Evolutionary conservation across 1,140 invertebrate species (phyloP), one percentile per base, ranked within the genome.

Genomic region (Platyscapa corneri): DNA sequence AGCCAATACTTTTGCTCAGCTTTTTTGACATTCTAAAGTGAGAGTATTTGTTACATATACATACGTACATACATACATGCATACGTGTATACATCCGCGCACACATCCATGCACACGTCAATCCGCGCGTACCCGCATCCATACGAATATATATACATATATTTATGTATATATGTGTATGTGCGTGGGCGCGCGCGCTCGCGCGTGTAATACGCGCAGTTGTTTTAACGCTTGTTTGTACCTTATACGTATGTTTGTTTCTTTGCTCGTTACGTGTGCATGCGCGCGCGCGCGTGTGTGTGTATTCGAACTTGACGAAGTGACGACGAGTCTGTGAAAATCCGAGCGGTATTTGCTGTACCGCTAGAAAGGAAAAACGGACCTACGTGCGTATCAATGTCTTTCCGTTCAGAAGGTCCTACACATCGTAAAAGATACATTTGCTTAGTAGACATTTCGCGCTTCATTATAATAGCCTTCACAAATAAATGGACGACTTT

Each of bases 261-360:
- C n/a, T n/a, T n/a, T n/a, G n/a, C n/a, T n/a, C n/a, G n/a, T n/a
- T n/a, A n/a, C n/a, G n/a, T n/a, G n/a, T n/a, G n/a, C n/a, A n/a
- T n/a, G n/a, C n/a, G n/a, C n/a, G n/a, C n/a, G n/a, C n/a, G n/a
- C n/a, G n/a, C n/a, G 42, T n/a, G 49, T 46, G 30, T 78, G 70
- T 46, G 39, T 70, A 84, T 64, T 80, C 42, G 49, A 85, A 85
- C 34, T 80, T 80, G 77, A 80, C 46, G 32, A 74, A 80, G 65
- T 85, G 46, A 77, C 5, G 12, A 46, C 60, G 75, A 84, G 60
- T 77, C 56, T 18, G 37, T 32, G 75, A 76, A 76, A 82, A 76
- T 46, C 76, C 46, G 56, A 76, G 82, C 46, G 65, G 27, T 46
- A 76, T 32, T 12, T 42, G 32, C 76, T 60, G 12, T 49, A 20